These are phyloP conservation scores for Polypterus senegalus DNA, from an alignment of 2,113 vertebrate species.

Conservation along the genomic window DNA sequence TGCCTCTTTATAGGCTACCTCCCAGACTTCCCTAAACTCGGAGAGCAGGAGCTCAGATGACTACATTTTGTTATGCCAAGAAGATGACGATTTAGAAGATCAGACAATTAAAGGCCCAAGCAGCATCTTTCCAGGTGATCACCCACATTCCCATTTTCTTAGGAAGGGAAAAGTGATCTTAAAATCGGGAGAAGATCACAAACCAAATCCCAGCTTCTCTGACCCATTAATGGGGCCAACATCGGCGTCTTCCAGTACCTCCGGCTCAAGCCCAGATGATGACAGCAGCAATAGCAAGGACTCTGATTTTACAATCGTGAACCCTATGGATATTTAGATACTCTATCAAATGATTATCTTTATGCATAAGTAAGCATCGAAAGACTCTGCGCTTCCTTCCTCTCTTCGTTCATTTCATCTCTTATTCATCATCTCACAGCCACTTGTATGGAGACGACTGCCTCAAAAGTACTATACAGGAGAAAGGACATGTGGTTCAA, in stretches of 20 bases:
- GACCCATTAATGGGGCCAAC: constrained; percentile 70
- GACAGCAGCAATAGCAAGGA: constrained; percentile 91
- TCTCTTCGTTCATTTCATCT: no score
- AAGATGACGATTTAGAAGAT: constrained; percentile 43
- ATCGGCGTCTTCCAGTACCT: constrained; percentile 70
- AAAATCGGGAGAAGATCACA: constrained; percentile 42
- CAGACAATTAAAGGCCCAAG: constrained; percentile 21
- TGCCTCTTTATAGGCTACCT: constrained; percentile 34
- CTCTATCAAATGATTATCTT: not conserved
- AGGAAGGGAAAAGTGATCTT: constrained; percentile 30
- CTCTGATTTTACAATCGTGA: constrained; percentile 96
- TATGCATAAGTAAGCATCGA: no score
- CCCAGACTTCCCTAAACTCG: constrained; percentile 22
- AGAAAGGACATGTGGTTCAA: no score
- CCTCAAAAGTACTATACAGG: no score
- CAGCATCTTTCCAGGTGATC: constrained; percentile 11
- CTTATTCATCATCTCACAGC: no score
- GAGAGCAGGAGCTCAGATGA: constrained; percentile 66
- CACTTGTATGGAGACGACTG: no score
- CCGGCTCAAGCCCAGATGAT: constrained; percentile 76
- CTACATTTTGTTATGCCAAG: constrained; percentile 81
- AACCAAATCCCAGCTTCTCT: constrained; percentile 52
- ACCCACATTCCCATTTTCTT: constrained; percentile 21
- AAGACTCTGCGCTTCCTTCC: no score
- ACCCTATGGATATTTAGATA: constrained; percentile 66